Evolutionary conservation across 2,797 vertebrate genomes (phyloP), one percentile per base, ranked within the genome.

Genomic region (Carapus acus): DNA sequence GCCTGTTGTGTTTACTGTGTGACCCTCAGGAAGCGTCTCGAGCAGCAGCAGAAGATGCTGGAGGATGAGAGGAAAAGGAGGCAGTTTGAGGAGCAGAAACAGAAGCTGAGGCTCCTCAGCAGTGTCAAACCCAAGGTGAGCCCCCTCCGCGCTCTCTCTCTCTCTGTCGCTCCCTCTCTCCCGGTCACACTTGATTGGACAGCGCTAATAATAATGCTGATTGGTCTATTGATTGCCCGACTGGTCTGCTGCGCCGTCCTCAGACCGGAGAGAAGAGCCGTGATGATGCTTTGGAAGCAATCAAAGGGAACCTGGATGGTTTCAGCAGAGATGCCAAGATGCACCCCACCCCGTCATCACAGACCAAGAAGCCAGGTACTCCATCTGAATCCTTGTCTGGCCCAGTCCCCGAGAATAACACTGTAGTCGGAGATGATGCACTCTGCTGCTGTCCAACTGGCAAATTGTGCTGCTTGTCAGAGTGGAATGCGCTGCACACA

Each of bases 61-160:
- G 96, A 98, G 78, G 96, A 98, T 73, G 94, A 98, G 78, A 87
- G 96, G 56, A 99, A 98, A 80, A 88, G 96, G 58, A 85, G 96
- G 38, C 96, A 99, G 44, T 99, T 99, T 86, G 95, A 99, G 81
- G 96, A 99, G 76, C 96, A 99, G 84, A 99, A 99, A 57, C 96
- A 99, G 74, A 99, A 98, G 77, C 87, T 99, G 54, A 90, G 94
- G 43, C 89, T 99, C 33, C 81, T 99, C 58, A 99, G 96, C 81
- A 98, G 92, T 52, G 93, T 98, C 72, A 99, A 98, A 78, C 94
- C 93, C 20, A 99, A 98, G 90, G 96, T 97, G 79, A 84, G 72
- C 40, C 1, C 39, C n/a, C n/a, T n/a, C n/a, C n/a, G n/a, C n/a
- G n/a, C 38, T 50, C 31, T 16, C 21, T 18, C 29, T 31, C 23